Conservation (phyloP, 2,113 vertebrate genomes). For the Vulpes lagopus region DNA sequence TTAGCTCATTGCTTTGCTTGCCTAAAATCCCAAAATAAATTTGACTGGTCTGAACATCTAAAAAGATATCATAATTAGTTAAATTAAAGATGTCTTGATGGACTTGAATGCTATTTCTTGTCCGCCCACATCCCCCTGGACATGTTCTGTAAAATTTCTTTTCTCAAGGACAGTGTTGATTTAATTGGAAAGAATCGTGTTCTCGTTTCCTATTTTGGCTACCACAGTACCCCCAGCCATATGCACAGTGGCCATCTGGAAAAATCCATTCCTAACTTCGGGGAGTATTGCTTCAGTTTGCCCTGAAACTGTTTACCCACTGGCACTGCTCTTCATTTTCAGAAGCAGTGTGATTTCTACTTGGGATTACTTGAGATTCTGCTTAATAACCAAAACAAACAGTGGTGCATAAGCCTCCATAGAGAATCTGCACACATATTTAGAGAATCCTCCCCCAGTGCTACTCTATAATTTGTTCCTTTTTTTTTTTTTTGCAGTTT, state of each 20-base stretch:
- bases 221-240: conserved; percentile 46
- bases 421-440: not conserved
- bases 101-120: conserved; percentile 45
- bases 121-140: not conserved
- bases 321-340: conserved; percentile 59
- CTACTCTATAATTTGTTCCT: conserved; percentile 49
- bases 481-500: conserved; percentile 40
- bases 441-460: not conserved
- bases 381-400: conserved; percentile 5
- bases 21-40: conserved; percentile 72
- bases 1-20: conserved; percentile 51
- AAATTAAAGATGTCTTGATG: conserved; percentile 45
- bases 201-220: conserved; percentile 77
- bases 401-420: not conserved
- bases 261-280: conserved; percentile 69
- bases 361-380: conserved; percentile 44
- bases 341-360: conserved; percentile 17
- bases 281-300: not conserved
- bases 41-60: conserved; percentile 33
- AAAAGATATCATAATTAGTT: conserved; percentile 60
- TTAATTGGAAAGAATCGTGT: conserved; percentile 67
- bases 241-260: conserved; percentile 81
- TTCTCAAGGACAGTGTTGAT: conserved; percentile 77
- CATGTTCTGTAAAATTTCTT: conserved; percentile 63
- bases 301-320: conserved; percentile 62